Conservation (phyloP, 2,888 invertebrate species). For the Eristalis intricaria region DNA sequence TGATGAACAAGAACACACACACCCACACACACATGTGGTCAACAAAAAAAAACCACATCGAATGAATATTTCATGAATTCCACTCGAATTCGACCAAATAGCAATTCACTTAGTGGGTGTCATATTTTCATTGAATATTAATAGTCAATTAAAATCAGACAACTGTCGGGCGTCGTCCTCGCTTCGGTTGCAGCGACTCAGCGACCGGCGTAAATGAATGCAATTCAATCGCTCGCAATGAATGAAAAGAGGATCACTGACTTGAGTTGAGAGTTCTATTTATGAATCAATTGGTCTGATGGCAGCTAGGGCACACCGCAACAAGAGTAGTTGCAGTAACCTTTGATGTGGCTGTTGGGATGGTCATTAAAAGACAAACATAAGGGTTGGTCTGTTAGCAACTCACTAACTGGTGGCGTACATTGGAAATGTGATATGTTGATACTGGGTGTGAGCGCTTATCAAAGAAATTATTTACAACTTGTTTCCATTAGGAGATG, state of each 20-base stretch:
- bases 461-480: not conserved
- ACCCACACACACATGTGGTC: too few species aligned
- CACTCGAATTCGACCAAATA: too few species aligned
- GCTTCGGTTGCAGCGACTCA: not conserved
- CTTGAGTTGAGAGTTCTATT: not conserved
- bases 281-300: not conserved
- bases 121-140: conserved; percentile 22
- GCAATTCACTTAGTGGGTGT: conserved; percentile 6
- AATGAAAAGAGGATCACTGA: not conserved
- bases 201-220: not conserved
- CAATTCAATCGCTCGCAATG: not conserved
- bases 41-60: too few species aligned
- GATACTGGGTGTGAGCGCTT: not conserved
- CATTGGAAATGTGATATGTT: too few species aligned
- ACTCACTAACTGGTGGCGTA: too few species aligned
- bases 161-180: not conserved
- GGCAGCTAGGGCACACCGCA: not conserved
- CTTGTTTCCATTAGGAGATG: not conserved
- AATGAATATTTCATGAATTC: too few species aligned
- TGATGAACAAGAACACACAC: too few species aligned
- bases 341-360: not conserved
- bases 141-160: conserved; percentile 8
- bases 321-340: not conserved
- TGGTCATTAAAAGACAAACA: not conserved
- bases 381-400: too few species aligned